These are phyloP conservation scores for Dryobota labecula DNA, from an alignment of 2,888 invertebrate species.

Conservation along the genomic window DNA sequence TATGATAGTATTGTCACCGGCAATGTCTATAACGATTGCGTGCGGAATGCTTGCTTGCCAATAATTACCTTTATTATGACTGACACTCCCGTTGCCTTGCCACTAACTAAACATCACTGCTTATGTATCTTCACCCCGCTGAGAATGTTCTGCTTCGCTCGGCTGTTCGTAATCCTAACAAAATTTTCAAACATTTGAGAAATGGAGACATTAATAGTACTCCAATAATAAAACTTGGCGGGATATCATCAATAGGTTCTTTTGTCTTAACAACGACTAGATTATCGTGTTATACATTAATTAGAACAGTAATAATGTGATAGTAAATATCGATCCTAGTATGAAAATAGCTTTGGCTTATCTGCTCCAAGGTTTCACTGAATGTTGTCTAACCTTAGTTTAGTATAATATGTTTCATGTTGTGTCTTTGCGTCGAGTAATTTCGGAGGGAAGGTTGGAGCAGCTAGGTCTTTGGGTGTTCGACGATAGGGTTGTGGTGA, in stretches of 20 bases:
- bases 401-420: conserved; percentile 58
- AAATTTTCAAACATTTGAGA: conserved; percentile 64
- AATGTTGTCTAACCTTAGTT: conserved; percentile 61
- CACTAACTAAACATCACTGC: conserved; percentile 89
- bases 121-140: conserved; percentile 89
- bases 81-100: conserved; percentile 88
- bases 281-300: conserved; percentile 68
- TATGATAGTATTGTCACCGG: conserved; percentile 57
- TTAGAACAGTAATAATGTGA: conserved; percentile 69
- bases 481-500: conserved; percentile 88
- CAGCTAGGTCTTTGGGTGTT: conserved; percentile 80
- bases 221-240: conserved; percentile 76
- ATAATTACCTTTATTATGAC: conserved; percentile 76
- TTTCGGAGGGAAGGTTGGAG: conserved; percentile 76
- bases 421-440: conserved; percentile 57
- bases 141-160: conserved; percentile 90
- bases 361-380: conserved; percentile 82
- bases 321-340: conserved; percentile 75
- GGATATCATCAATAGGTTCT: conserved; percentile 75
- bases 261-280: conserved; percentile 71
- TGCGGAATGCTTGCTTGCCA: conserved; percentile 86
- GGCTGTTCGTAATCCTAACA: conserved; percentile 78
- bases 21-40: conserved; percentile 65
- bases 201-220: conserved; percentile 55
- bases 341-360: conserved; percentile 79